A percentile compares a stretch with the other conserved stretches of the same genome.
phyloP scores from a whole-genome alignment of 2,113 vertebrate genomes.

The Lampris incognitus region DNA sequence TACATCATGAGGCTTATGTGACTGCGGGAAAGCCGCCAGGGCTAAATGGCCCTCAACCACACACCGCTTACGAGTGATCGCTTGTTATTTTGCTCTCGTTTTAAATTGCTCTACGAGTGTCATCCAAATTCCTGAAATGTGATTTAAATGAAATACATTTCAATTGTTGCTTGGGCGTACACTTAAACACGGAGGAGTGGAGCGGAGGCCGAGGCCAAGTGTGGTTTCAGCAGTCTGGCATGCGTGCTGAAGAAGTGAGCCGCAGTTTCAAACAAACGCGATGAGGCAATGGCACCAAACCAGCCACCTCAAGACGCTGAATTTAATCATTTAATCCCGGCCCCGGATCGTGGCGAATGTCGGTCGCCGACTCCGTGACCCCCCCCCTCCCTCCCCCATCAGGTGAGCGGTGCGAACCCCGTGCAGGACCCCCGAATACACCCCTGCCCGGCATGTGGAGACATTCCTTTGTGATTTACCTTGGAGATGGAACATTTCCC shows the following conservation, averaged over 20 bases:
- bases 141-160: background rate
- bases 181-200: background rate
- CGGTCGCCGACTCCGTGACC: background rate
- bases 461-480: conserved; percentile 38
- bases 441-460: conserved; percentile 20
- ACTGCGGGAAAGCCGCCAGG: no score
- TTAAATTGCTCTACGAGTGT: no score
- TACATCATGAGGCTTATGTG: no score
- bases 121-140: background rate
- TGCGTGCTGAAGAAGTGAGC: no score
- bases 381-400: conserved; percentile 3
- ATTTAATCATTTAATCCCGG: no score
- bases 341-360: background rate
- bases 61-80: no score
- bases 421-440: background rate
- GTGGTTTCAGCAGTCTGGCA: no score
- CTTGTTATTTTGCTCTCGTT: no score
- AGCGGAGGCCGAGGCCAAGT: no score
- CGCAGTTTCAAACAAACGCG: background rate
- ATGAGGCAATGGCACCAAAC: background rate
- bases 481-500: conserved; percentile 60
- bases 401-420: conserved; percentile 33
- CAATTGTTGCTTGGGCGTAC: background rate
- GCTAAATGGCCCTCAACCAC: no score
- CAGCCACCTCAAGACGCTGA: background rate